A percentile compares a stretch with the other conserved stretches of the same genome.
Evolutionary conservation across 1,140 invertebrate species (phyloP).

Genomic region (Caenorhabditis brenneri): DNA sequence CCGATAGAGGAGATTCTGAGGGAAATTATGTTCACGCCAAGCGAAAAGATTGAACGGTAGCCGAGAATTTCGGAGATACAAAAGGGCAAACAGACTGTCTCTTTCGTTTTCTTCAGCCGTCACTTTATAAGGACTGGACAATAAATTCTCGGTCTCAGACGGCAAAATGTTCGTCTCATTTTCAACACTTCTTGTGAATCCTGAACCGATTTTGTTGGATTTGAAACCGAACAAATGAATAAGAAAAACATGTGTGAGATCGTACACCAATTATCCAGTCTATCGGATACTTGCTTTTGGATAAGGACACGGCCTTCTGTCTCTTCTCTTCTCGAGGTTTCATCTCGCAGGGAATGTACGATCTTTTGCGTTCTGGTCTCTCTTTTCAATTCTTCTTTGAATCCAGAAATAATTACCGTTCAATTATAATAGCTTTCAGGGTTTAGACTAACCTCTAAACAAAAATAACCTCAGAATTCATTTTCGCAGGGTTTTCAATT

Average conservation of each 20-base stretch:
- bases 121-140: not conserved
- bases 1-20: not conserved
- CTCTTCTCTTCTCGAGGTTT: not conserved
- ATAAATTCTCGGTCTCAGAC: not conserved
- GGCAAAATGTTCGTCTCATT: not conserved
- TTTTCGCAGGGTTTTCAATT: not conserved
- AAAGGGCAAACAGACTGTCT: conserved; percentile 14
- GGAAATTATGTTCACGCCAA: not conserved
- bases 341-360: conserved; percentile 19
- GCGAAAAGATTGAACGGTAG: conserved; percentile 8
- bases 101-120: not conserved
- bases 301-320: not conserved
- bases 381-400: not conserved
- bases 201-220: not conserved
- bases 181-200: not conserved
- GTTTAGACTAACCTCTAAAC: not conserved
- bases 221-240: not conserved
- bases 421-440: not conserved
- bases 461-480: not conserved
- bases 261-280: conserved; percentile 31
- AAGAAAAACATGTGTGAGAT: not conserved
- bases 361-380: conserved; percentile 11
- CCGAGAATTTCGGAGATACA: conserved; percentile 34
- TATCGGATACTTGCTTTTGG: conserved; percentile 11
- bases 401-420: conserved; percentile 21